Conservation (phyloP, 1,140 invertebrate genomes). For the Rhopalosiphum maidis region DNA sequence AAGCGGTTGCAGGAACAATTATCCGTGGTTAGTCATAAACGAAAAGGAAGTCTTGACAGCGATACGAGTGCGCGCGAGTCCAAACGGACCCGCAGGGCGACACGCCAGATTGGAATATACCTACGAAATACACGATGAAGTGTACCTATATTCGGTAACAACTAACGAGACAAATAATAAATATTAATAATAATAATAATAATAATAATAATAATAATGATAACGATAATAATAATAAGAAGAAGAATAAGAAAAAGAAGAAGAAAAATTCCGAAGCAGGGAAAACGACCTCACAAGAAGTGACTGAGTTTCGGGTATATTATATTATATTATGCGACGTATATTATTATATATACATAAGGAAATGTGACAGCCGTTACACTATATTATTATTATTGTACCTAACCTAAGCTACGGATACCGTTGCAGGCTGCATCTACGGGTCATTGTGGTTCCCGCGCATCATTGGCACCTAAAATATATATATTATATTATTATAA, state of each 20-base stretch:
- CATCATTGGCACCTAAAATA: neutral
- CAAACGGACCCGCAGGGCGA: neutral
- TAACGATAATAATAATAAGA: too few species aligned
- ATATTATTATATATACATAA: neutral
- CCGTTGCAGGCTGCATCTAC: neutral
- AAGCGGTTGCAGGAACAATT: neutral
- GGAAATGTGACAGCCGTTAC: constrained; percentile 16
- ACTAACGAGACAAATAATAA: constrained; percentile 1
- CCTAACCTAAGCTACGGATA: neutral
- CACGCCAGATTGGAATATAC: neutral
- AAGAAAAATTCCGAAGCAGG: neutral
- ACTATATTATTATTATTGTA: neutral
- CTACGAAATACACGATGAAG: too few species aligned
- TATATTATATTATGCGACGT: neutral
- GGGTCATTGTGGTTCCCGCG: constrained; percentile 9
- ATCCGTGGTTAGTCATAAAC: neutral
- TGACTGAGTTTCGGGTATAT: neutral
- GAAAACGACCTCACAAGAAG: constrained; percentile 20
- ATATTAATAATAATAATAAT: neutral
- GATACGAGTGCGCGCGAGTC: neutral
- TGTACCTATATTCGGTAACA: neutral
- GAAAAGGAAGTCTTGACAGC: neutral
- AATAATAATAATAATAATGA: neutral
- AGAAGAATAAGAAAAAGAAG: neutral
- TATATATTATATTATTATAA: neutral